Base-by-base conservation (phyloP, 2,113 vertebrate species). In the Turnix velox region DNA sequence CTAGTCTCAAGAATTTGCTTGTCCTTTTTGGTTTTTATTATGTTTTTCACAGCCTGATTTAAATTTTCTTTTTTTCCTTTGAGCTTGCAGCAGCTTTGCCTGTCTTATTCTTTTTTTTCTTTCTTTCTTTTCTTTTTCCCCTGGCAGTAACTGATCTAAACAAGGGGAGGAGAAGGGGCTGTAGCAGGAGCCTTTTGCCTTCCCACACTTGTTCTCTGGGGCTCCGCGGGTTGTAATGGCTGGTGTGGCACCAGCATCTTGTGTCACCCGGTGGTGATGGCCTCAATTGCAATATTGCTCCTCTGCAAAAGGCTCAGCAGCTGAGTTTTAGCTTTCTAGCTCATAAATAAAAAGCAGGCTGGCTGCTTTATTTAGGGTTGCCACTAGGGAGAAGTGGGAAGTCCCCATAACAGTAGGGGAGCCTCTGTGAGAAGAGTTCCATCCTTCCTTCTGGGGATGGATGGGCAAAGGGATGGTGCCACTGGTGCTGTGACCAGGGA, bases 101-200 rank as follows among this genome's bases (percentile, higher is more conserved):
- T 42, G 84, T 14, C 59, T 1, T 59, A 5, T 84, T 87, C 79
- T 63, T 59, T 62, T 40, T 40, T 30, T n/a, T n/a, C n/a, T n/a
- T n/a, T n/a, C n/a, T n/a, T n/a, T n/a, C n/a, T n/a, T n/a, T n/a
- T n/a, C n/a, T n/a, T n/a, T n/a, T n/a, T n/a, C n/a, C n/a, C n/a
- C 66, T 35, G 87, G 92, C 22, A 1, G 92, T 88, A 87, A 96
- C 45, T 7, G 94, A 94, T 91, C 95, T 95, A 87, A 96, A 93
- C 61, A 58, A 58, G 93, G 3, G 0, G 54, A 39, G 86, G 92
- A 90, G 88, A 92, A 68, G 79, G 81, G 80, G 88, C 61, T 84
- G 68, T 4, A 46, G 69, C 73, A 58, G 79, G 72, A 94, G 31
- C 1, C 5, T 14, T 39, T n/a, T n/a, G n/a, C 61, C 92, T 86